phyloP scores from a whole-genome alignment of 2,113 vertebrate species.

The Archocentrus centrarchus region DNA sequence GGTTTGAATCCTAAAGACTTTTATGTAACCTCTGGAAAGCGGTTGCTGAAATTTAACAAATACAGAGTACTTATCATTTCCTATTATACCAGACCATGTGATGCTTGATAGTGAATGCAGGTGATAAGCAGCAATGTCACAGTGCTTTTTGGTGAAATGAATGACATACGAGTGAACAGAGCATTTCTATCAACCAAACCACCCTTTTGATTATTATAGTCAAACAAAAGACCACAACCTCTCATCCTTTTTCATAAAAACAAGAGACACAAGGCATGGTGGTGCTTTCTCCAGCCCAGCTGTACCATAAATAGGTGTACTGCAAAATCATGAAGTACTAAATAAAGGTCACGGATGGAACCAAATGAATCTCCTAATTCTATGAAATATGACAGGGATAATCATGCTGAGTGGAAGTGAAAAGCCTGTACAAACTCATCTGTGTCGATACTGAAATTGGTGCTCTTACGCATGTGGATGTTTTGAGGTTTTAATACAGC shows the following conservation, averaged over 20 bases:
- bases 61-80: slow-evolving; percentile 10
- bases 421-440: slow-evolving; percentile 28
- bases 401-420: slow-evolving; percentile 25
- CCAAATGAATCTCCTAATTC: slow-evolving; percentile 28
- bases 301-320: slow-evolving; percentile 18
- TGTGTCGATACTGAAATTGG: neutral
- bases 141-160: slow-evolving; percentile 31
- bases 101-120: slow-evolving; percentile 3
- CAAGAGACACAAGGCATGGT: slow-evolving; percentile 10
- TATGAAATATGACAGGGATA: slow-evolving; percentile 9
- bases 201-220: neutral
- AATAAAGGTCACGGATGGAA: slow-evolving; percentile 17
- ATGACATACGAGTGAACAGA: neutral
- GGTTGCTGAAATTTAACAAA: slow-evolving; percentile 23
- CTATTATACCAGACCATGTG: slow-evolving; percentile 26
- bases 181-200: neutral
- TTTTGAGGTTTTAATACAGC: slow-evolving; percentile 13
- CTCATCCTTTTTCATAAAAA: neutral
- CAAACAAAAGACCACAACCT: slow-evolving; percentile 1
- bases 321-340: slow-evolving; percentile 40
- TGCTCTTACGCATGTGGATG: neutral
- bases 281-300: slow-evolving; percentile 4
- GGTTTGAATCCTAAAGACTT: neutral
- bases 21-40: slow-evolving; percentile 16
- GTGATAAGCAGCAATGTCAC: slow-evolving; percentile 18